These are phyloP conservation scores for Patella vulgata DNA, from an alignment of 1,140 invertebrate species.

Conservation along the genomic window DNA sequence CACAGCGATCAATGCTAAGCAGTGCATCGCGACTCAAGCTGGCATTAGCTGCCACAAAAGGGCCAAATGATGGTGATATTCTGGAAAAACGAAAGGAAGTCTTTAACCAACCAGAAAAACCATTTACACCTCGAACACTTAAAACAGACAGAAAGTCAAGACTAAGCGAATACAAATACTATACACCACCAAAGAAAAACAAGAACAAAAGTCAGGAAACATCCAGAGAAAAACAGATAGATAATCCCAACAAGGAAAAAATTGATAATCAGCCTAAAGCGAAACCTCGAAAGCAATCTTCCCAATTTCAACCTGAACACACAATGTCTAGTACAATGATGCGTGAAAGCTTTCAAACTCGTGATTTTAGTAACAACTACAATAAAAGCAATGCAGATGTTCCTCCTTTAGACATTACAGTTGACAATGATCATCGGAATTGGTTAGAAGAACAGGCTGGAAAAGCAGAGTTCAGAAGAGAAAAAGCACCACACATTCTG, in stretches of 20 bases:
- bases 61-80: conserved; percentile 58
- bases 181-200: conserved; percentile 49
- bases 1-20: conserved; percentile 28
- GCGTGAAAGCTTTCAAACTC: conserved; percentile 60
- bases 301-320: conserved; percentile 8
- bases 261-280: background rate
- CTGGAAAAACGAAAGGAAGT: conserved; percentile 54
- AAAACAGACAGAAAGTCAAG: conserved; percentile 56
- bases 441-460: conserved; percentile 61
- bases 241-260: background rate
- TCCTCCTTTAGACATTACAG: conserved; percentile 59
- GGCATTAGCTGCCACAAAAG: conserved; percentile 26
- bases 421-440: conserved; percentile 62
- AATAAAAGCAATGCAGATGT: conserved; percentile 32
- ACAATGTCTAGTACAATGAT: conserved; percentile 43
- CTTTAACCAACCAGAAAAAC: conserved; percentile 60
- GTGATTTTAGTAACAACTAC: conserved; percentile 44
- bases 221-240: too few species aligned
- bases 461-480: conserved; percentile 42
- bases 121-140: conserved; percentile 61
- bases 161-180: conserved; percentile 61
- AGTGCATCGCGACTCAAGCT: conserved; percentile 13
- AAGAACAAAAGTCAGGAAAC: conserved; percentile 6
- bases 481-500: too few species aligned
- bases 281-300: background rate